These are phyloP conservation scores for Piliocolobus tephrosceles DNA, from an alignment of 2,113 vertebrate species.

Conservation along the genomic window DNA sequence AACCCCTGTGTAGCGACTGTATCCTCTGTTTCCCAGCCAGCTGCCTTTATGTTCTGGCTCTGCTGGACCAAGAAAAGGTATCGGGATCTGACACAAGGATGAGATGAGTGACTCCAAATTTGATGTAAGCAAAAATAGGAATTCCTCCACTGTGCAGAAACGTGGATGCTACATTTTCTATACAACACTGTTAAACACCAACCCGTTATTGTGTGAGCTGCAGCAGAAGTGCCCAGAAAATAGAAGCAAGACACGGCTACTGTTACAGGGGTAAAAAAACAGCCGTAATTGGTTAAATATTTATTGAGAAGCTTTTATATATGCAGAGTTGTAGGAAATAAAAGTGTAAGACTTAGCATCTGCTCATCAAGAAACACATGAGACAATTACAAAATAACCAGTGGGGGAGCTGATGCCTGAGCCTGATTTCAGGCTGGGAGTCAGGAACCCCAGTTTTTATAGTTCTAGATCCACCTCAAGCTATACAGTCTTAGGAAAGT, in stretches of 20 bases:
- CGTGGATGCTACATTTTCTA: not conserved
- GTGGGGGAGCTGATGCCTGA: not conserved
- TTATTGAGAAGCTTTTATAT: not conserved
- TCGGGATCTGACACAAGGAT: not conserved
- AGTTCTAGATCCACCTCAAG: not conserved
- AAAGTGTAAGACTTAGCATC: not conserved
- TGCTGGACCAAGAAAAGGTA: not conserved
- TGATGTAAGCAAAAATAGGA: not conserved
- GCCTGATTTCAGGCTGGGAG: not conserved
- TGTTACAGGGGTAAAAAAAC: not conserved
- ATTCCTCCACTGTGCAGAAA: not conserved
- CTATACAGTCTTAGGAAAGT: not conserved
- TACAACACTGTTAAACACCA: not conserved
- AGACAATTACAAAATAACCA: not conserved
- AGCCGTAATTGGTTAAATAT: not conserved
- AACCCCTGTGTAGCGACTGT: not conserved
- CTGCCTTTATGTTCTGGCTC: not conserved
- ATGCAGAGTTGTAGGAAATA: not conserved
- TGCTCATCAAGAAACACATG: not conserved
- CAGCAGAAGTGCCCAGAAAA: not conserved
- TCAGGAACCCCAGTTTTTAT: not conserved
- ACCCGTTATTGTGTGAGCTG: not conserved
- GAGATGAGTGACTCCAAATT: not conserved
- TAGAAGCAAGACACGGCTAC: not conserved
- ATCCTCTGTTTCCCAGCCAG: not conserved